phyloP scores from a whole-genome alignment of 1,140 invertebrate genomes.

The silkworm (Bombyx mori) region DNA sequence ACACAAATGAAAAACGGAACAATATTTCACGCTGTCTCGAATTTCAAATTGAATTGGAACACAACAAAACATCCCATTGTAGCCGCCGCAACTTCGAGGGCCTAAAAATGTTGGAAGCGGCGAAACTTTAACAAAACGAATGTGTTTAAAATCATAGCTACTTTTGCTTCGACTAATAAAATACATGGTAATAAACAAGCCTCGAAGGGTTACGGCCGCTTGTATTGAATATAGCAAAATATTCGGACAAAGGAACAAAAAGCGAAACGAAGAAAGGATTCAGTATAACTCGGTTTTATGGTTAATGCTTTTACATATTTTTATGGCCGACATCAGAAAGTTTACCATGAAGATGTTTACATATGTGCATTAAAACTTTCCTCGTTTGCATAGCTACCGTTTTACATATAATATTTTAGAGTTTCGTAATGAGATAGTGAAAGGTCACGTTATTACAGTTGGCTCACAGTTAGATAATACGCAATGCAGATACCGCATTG shows the following conservation, averaged over 20 bases:
- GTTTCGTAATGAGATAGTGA: too few relatives aligned
- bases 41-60: constrained; percentile 8
- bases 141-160: constrained; percentile 5
- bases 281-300: constrained; percentile 20
- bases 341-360: constrained; percentile 3
- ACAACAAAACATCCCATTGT: neutral
- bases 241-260: constrained; percentile 24
- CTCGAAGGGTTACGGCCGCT: constrained; percentile 16
- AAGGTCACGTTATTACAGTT: too few relatives aligned
- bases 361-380: too few relatives aligned
- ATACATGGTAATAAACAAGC: constrained; percentile 25
- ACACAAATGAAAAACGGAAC: constrained; percentile 4
- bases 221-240: constrained; percentile 33
- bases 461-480: constrained; percentile 8
- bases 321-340: constrained; percentile 10
- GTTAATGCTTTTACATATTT: constrained; percentile 26
- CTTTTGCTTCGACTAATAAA: constrained; percentile 21
- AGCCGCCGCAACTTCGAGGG: constrained; percentile 2
- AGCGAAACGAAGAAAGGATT: constrained; percentile 21
- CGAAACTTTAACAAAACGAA: neutral
- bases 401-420: too few relatives aligned
- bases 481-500: constrained; percentile 18
- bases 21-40: constrained; percentile 5
- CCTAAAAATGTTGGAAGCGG: neutral
- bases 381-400: too few relatives aligned